phyloP scores from a whole-genome alignment of 2,797 vertebrate genomes.

The Rhodeus uyekii region DNA sequence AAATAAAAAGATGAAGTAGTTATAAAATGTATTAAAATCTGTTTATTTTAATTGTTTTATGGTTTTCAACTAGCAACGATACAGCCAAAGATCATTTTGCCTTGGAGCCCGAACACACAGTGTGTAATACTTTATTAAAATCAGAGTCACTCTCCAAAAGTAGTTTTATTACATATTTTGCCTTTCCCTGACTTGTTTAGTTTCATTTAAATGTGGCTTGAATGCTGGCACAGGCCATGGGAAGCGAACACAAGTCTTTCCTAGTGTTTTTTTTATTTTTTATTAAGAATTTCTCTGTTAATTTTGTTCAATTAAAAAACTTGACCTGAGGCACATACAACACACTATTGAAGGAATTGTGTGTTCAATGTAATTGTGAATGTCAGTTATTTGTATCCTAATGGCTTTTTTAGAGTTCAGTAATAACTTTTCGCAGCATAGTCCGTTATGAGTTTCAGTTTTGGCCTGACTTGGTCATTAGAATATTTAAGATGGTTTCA shows the following conservation, averaged over 20 bases:
- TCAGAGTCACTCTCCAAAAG: neutral
- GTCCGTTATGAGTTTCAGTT: too few relatives aligned
- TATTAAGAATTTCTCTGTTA: neutral
- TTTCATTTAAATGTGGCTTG: conserved; percentile 9
- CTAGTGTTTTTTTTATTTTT: neutral
- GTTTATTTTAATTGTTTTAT: conserved; percentile 21
- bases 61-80: neutral
- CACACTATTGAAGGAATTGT: neutral
- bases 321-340: neutral
- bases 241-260: neutral
- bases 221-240: neutral
- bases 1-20: neutral
- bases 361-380: neutral
- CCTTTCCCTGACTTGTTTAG: neutral
- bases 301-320: neutral
- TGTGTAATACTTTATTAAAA: conserved; percentile 1
- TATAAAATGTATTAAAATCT: neutral
- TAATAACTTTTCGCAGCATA: neutral
- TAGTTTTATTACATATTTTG: neutral
- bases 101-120: neutral
- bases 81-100: conserved; percentile 18
- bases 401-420: neutral
- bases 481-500: neutral
- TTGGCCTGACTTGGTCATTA: too few relatives aligned
- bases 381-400: neutral